Evolutionary conservation across 2,888 invertebrate species (phyloP).

Genomic region (Myathropa florea): DNA sequence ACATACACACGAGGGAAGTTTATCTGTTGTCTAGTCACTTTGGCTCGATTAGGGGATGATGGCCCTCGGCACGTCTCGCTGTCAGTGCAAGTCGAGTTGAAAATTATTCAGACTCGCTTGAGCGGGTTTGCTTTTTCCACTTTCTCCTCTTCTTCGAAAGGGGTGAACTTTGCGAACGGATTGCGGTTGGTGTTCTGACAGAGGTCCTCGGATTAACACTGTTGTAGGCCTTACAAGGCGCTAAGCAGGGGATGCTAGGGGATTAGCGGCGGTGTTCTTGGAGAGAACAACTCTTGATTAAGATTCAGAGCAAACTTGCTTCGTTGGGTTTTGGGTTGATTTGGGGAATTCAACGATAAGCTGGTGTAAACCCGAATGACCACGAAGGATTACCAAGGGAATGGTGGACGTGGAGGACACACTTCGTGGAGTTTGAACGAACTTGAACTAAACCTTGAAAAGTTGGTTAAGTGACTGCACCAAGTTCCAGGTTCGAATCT

Average conservation of each 20-base stretch:
- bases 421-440: no score
- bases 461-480: no score
- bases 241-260: constrained; percentile 14
- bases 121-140: constrained; percentile 18
- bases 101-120: constrained; percentile 59
- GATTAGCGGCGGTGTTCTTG: neutral
- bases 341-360: neutral
- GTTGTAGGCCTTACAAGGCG: constrained; percentile 35
- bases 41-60: constrained; percentile 10
- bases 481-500: no score
- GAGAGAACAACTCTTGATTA: neutral
- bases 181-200: constrained; percentile 28
- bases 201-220: constrained; percentile 23
- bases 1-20: neutral
- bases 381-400: neutral
- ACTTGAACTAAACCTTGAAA: no score
- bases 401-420: no score
- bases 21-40: constrained; percentile 35
- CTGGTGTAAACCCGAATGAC: neutral
- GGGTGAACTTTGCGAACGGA: constrained; percentile 26
- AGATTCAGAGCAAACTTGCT: neutral
- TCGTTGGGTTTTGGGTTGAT: neutral
- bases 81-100: constrained; percentile 50
- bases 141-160: neutral
- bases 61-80: constrained; percentile 1